Conservation (phyloP, 2,888 invertebrate species). For the Adineta ricciae region DNA sequence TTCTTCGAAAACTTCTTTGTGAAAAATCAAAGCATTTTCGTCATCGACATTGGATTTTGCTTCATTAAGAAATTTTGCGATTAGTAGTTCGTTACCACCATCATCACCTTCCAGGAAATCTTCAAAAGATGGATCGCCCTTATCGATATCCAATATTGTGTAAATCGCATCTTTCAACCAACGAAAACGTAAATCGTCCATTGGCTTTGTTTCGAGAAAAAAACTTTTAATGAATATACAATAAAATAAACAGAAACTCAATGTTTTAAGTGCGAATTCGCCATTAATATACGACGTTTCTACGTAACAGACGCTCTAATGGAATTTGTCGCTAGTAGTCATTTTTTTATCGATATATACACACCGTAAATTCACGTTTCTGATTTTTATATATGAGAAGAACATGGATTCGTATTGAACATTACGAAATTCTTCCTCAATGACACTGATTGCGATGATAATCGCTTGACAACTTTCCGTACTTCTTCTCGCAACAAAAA, state of each 20-base stretch:
- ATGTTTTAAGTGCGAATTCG: background rate
- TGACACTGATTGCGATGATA: too few species aligned
- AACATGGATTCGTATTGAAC: too few species aligned
- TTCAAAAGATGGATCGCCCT: slow-evolving; percentile 44
- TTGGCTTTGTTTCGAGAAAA: slow-evolving; percentile 34
- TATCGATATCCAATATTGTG: slow-evolving; percentile 43
- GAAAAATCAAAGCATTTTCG: slow-evolving; percentile 46
- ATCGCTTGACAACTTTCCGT: too few species aligned
- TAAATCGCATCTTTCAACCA: slow-evolving; percentile 48
- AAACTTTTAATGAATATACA: background rate
- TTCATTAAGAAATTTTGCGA: slow-evolving; percentile 49
- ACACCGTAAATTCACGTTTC: too few species aligned
- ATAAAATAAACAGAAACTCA: slow-evolving; percentile 5
- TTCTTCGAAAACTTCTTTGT: slow-evolving; percentile 46
- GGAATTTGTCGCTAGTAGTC: background rate
- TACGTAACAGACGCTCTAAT: background rate
- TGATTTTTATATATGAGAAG: too few species aligned
- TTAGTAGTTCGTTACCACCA: slow-evolving; percentile 44
- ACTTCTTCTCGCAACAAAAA: too few species aligned
- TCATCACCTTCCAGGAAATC: slow-evolving; percentile 48
- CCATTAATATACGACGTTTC: background rate
- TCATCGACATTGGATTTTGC: slow-evolving; percentile 42
- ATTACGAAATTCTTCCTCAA: too few species aligned
- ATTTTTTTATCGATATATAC: too few species aligned
- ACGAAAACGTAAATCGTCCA: slow-evolving; percentile 50